Evolutionary conservation across 92 coral and sea anemone species (phyloP).

Genomic region (Palythoa grandiflora): DNA sequence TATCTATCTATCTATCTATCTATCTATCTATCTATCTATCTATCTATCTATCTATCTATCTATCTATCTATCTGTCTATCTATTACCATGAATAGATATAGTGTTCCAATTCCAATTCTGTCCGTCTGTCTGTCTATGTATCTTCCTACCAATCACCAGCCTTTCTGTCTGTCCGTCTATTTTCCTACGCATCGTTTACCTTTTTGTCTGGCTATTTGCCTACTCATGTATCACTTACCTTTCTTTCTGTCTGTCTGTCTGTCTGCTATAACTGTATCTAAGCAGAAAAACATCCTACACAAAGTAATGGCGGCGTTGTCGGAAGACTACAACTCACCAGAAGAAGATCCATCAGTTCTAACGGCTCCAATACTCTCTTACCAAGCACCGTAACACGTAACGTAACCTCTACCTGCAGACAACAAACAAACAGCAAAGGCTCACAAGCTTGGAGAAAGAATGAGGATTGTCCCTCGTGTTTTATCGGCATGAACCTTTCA

Average conservation of each 20-base stretch:
- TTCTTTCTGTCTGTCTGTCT: background rate
- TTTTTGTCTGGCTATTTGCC: background rate
- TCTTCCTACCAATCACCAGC: background rate
- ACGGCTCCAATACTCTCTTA: constrained; percentile 69
- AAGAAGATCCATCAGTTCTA: constrained; percentile 78
- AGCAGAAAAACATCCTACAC: background rate
- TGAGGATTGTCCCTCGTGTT: background rate
- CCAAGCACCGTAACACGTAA: constrained; percentile 76
- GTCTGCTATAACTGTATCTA: background rate
- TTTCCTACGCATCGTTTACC: background rate
- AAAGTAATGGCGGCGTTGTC: background rate
- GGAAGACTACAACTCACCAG: constrained; percentile 58
- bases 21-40: too few species aligned
- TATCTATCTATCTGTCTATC: too few species aligned
- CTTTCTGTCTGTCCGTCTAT: background rate
- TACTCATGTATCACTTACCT: too few species aligned
- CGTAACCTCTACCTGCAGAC: constrained; percentile 69
- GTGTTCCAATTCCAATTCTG: too few species aligned
- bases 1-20: too few species aligned
- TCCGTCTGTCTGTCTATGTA: too few species aligned
- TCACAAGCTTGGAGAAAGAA: background rate
- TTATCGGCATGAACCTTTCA: background rate
- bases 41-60: too few species aligned
- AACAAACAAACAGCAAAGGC: background rate
- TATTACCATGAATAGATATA: too few species aligned